These are phyloP conservation scores for Cariama cristata DNA, from an alignment of 2,113 vertebrate genomes.

Conservation along the genomic window DNA sequence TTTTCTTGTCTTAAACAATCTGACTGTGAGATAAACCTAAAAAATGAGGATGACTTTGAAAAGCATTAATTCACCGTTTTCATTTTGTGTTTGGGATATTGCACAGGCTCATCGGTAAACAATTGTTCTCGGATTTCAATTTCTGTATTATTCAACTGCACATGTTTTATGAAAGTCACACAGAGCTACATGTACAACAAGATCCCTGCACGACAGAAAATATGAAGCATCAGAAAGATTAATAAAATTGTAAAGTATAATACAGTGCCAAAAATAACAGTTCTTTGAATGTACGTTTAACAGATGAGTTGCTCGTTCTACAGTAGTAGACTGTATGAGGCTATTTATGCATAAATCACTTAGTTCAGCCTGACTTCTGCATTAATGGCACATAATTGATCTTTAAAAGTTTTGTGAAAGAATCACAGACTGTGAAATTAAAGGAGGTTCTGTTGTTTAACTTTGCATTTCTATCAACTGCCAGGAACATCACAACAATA, in stretches of 20 bases:
- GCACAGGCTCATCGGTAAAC: neutral
- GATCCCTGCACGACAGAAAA: constrained; percentile 4
- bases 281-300: constrained; percentile 51
- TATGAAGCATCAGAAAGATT: constrained; percentile 15
- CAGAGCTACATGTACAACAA: neutral
- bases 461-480: constrained; percentile 68
- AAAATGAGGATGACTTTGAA: neutral
- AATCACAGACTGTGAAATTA: constrained; percentile 81
- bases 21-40: neutral
- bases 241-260: constrained; percentile 29
- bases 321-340: constrained; percentile 27
- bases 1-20: neutral
- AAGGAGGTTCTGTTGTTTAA: constrained; percentile 67
- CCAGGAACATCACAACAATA: neutral
- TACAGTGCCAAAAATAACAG: constrained; percentile 38
- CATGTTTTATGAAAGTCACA: neutral
- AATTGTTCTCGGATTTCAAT: neutral
- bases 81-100: neutral
- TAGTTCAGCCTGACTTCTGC: constrained; percentile 73
- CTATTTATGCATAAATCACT: constrained; percentile 76
- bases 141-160: neutral
- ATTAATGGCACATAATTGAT: constrained; percentile 76
- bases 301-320: constrained; percentile 59
- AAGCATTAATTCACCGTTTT: neutral
- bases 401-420: constrained; percentile 79